These are phyloP conservation scores for Cantharis flavilabris DNA, from an alignment of 2,888 invertebrate genomes.

Conservation along the genomic window DNA sequence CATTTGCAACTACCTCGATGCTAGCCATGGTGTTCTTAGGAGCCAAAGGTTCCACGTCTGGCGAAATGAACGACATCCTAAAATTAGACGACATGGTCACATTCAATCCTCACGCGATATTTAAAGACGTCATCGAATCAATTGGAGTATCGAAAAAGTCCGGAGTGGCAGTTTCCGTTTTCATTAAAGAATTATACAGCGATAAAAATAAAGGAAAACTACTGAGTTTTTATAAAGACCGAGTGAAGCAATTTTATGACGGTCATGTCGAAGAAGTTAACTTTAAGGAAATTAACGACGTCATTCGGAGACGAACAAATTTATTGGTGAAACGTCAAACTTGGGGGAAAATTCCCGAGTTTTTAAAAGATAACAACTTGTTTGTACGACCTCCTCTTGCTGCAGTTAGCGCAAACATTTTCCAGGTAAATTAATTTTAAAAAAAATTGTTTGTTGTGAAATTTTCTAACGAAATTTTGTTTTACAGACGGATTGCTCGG, in stretches of 20 bases:
- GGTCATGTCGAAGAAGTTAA: conserved; percentile 86
- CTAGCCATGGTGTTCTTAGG: conserved; percentile 91
- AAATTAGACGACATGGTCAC: conserved; percentile 86
- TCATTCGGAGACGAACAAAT: conserved; percentile 81
- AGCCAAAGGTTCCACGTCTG: conserved; percentile 83
- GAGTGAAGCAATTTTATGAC: conserved; percentile 85
- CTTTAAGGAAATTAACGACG: conserved; percentile 80
- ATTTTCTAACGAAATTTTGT: conserved; percentile 8
- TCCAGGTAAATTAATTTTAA: conserved; percentile 66
- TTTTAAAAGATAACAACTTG: conserved; percentile 73
- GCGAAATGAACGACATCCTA: conserved; percentile 87
- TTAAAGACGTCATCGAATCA: conserved; percentile 84
- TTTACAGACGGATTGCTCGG: conserved; percentile 78
- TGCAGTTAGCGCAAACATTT: conserved; percentile 81
- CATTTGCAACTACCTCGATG: conserved; percentile 83
- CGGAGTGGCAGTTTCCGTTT: conserved; percentile 80
- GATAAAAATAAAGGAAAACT: conserved; percentile 80
- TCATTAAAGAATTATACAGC: conserved; percentile 82
- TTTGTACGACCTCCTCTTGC: conserved; percentile 77
- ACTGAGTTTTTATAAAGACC: conserved; percentile 84
- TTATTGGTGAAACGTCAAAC: conserved; percentile 78
- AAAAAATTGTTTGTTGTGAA: neutral
- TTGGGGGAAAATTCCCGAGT: conserved; percentile 76
- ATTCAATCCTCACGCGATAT: conserved; percentile 86
- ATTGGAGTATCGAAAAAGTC: conserved; percentile 69